Evolutionary conservation across 2,797 vertebrate genomes (phyloP).

Genomic region (Sphenopsis melanotis): DNA sequence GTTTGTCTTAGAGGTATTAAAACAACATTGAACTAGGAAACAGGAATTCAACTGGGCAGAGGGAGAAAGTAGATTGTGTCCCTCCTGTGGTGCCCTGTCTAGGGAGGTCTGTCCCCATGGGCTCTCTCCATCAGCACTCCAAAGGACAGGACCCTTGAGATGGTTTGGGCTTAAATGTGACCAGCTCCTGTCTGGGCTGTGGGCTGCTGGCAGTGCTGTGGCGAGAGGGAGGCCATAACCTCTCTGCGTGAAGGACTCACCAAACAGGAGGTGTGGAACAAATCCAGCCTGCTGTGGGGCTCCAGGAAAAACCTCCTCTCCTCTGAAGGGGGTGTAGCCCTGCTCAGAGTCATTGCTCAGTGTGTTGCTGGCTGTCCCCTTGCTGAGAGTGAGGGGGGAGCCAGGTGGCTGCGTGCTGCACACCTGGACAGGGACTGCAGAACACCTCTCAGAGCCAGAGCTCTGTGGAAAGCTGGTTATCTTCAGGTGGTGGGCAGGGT

Average conservation of each 20-base stretch:
- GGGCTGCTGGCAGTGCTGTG: rapidly evolving
- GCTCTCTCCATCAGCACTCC: background rate
- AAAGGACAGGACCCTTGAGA: background rate
- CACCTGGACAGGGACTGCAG: background rate
- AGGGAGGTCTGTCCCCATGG: rapidly evolving
- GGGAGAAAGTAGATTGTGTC: background rate
- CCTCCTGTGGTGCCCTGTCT: background rate
- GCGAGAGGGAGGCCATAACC: background rate
- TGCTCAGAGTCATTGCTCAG: background rate
- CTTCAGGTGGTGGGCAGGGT: background rate
- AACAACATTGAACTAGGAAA: background rate
- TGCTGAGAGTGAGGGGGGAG: background rate
- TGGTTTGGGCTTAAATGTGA: background rate
- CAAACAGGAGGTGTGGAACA: background rate
- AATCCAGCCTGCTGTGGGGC: background rate
- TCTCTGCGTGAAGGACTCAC: background rate
- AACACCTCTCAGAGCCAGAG: rapidly evolving
- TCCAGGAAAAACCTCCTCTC: background rate
- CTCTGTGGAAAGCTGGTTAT: background rate
- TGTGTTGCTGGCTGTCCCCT: rapidly evolving
- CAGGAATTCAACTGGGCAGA: background rate
- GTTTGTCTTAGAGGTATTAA: background rate
- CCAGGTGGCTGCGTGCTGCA: rapidly evolving
- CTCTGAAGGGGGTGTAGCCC: background rate
- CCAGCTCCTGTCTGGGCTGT: background rate